Conservation (phyloP, 2,797 vertebrate genomes). For the Sebastes aleutianus region DNA sequence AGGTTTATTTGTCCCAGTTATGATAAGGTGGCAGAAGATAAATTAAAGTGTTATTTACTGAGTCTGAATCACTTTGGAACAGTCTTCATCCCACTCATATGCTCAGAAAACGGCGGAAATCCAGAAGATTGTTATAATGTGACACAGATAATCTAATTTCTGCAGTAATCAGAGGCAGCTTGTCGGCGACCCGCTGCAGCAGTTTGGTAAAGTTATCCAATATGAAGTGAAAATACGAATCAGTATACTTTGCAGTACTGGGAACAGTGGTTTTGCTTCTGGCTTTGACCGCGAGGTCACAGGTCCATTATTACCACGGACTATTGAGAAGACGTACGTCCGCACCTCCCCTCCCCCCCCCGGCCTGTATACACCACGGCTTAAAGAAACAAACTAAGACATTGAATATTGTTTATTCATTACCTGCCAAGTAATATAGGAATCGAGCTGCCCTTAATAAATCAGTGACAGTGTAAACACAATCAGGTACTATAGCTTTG, state of each 20-base stretch:
- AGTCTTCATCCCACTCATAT: neutral
- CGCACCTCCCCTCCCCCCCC: slow-evolving; percentile 32
- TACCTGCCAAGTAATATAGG: slow-evolving; percentile 65
- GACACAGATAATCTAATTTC: slow-evolving; percentile 12
- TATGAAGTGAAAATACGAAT: neutral
- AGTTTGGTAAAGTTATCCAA: slow-evolving; percentile 8
- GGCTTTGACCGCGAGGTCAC: slow-evolving; percentile 74
- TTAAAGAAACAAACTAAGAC: slow-evolving; percentile 79
- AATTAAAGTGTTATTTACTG: neutral
- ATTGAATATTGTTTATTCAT: slow-evolving; percentile 75
- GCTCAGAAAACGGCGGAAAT: neutral
- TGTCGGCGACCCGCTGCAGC: neutral
- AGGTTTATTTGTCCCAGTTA: neutral
- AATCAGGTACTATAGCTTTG: slow-evolving; percentile 74
- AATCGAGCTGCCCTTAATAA: slow-evolving; percentile 68
- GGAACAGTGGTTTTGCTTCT: slow-evolving; percentile 31
- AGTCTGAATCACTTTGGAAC: neutral
- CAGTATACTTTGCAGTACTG: neutral
- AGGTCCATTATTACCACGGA: slow-evolving; percentile 61
- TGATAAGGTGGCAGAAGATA: neutral
- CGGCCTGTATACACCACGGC: slow-evolving; percentile 66
- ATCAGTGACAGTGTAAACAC: slow-evolving; percentile 79
- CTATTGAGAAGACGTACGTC: slow-evolving; percentile 73
- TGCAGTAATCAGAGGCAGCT: neutral
- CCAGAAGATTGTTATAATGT: neutral